phyloP scores from a whole-genome alignment of 2,888 invertebrate species.

The Drosophila seclusa region DNA sequence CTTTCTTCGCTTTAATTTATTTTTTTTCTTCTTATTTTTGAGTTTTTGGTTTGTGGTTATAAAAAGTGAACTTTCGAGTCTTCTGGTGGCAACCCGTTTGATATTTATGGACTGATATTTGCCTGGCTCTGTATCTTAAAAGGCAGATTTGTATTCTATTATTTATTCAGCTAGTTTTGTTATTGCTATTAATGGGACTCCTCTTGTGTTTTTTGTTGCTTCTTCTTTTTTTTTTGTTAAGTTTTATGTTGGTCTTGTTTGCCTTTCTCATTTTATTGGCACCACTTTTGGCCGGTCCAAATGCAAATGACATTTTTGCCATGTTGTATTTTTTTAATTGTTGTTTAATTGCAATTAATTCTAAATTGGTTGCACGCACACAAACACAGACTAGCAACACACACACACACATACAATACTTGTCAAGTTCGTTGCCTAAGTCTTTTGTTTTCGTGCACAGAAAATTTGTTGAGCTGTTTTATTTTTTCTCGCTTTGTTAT shows the following conservation, averaged over 20 bases:
- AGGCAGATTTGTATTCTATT: constrained; percentile 61
- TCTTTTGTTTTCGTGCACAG: constrained; percentile 63
- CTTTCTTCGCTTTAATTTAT: constrained; percentile 28
- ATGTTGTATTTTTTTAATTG: constrained; percentile 52
- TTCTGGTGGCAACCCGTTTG: constrained; percentile 68
- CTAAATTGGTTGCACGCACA: constrained; percentile 52
- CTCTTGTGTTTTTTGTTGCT: constrained; percentile 22
- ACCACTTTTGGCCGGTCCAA: constrained; percentile 32
- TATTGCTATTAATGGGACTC: constrained; percentile 61
- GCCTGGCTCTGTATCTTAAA: constrained; percentile 46
- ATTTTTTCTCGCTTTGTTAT: constrained; percentile 36
- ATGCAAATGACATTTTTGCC: constrained; percentile 43
- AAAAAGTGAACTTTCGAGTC: constrained; percentile 79
- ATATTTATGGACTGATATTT: constrained; percentile 72
- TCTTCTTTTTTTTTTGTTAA: constrained; percentile 48
- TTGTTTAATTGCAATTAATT: constrained; percentile 58
- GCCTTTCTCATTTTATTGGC: constrained; percentile 71
- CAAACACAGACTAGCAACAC: constrained; percentile 5
- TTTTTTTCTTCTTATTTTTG: constrained; percentile 10
- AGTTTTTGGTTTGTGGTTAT: constrained; percentile 24
- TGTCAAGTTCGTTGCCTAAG: constrained; percentile 71
- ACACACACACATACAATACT: constrained; percentile 2
- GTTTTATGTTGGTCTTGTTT: constrained; percentile 44
- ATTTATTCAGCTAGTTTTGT: constrained; percentile 65
- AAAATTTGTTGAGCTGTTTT: constrained; percentile 2